Evolutionary conservation across 1,140 invertebrate species (phyloP).

Genomic region (Protaetia brevitarsis): DNA sequence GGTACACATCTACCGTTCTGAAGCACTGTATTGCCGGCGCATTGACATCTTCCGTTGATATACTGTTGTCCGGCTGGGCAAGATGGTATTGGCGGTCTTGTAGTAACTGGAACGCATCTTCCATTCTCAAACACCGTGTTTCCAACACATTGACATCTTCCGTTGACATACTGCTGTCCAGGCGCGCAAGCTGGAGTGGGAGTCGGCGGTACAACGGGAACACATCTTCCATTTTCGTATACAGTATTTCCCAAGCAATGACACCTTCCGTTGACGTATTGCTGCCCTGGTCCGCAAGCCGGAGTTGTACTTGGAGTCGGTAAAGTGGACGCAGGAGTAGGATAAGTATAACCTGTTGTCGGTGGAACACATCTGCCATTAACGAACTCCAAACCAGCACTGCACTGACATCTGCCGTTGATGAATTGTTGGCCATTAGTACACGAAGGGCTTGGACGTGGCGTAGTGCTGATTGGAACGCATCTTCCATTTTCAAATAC

Average conservation of each 20-base stretch:
- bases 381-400: background rate
- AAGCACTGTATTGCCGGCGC: background rate
- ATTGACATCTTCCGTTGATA: constrained; percentile 5
- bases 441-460: background rate
- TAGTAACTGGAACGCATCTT: background rate
- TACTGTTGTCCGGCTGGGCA: background rate
- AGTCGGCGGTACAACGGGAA: background rate
- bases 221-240: background rate
- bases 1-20: background rate
- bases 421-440: background rate
- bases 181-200: background rate
- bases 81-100: background rate
- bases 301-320: background rate
- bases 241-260: constrained; percentile 13
- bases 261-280: background rate
- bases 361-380: background rate
- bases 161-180: background rate
- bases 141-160: constrained; percentile 1
- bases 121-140: background rate
- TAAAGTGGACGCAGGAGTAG: background rate
- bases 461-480: no score
- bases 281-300: background rate
- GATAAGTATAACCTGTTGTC: background rate
- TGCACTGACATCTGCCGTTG: background rate
- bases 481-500: no score